Percentiles rank a stretch among this genome's conserved stretches.
Conservation (phyloP, 2,888 invertebrate genomes). For the Oxytorus armatus region DNA sequence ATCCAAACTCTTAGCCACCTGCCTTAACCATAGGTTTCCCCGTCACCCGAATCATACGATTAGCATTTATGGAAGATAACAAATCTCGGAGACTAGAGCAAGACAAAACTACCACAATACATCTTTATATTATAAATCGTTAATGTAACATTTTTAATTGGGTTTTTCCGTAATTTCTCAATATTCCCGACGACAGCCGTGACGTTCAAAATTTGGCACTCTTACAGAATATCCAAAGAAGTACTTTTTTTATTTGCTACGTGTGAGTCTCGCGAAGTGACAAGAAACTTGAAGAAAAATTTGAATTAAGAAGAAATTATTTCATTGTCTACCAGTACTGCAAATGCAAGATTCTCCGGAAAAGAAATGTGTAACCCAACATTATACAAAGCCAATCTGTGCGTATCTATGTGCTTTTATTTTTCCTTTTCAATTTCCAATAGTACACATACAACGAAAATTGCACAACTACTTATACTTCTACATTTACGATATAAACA, state of each 20-base stretch:
- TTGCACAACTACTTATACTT: conserved; percentile 34
- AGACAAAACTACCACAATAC: neutral
- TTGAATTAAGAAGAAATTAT: too few species aligned
- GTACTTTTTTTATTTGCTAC: too few species aligned
- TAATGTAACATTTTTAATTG: too few species aligned
- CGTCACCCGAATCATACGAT: conserved; percentile 69
- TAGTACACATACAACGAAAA: conserved; percentile 19
- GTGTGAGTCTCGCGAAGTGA: too few species aligned
- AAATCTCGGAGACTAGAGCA: neutral
- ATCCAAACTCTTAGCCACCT: conserved; percentile 67
- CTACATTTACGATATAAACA: conserved; percentile 58
- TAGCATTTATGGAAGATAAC: conserved; percentile 18
- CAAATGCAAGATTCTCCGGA: too few species aligned
- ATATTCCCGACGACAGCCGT: too few species aligned
- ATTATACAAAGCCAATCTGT: neutral
- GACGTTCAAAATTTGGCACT: too few species aligned
- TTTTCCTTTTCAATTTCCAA: conserved; percentile 12
- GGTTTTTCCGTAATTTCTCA: too few species aligned
- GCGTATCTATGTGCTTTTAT: neutral
- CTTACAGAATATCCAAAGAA: too few species aligned
- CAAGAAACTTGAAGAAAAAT: too few species aligned
- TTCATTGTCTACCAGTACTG: too few species aligned
- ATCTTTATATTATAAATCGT: neutral
- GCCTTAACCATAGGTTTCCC: conserved; percentile 73
- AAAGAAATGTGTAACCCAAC: too few species aligned